Base-by-base conservation (phyloP, 2,888 invertebrate genomes). In the Drepanosiphum platanoidis region DNA sequence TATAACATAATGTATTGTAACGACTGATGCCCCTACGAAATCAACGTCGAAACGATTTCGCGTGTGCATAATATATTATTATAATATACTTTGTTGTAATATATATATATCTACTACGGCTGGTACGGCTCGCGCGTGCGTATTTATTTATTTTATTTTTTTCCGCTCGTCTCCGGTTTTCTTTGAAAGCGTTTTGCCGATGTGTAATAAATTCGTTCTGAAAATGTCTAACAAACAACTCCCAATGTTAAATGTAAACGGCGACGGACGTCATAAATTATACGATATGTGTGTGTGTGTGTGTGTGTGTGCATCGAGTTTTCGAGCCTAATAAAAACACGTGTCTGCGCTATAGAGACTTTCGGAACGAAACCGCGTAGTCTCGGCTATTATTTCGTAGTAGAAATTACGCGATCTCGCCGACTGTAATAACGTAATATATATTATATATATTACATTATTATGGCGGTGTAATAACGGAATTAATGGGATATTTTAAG, bases 401-500 rank as follows among this genome's bases (percentile, higher is more conserved):
- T 39, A n/a, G n/a, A n/a, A n/a, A 39, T 39, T 39, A 39, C 9
- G 9, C 9, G 4, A 39, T 39, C 22, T 42, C 18, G 18, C n/a
- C n/a, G n/a, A n/a, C n/a, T n/a, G n/a, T n/a, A n/a, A n/a, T n/a
- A n/a, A n/a, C n/a, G n/a, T n/a, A n/a, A n/a, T n/a, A n/a, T n/a
- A n/a, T 52, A 52, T 52, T 22, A 52, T 3, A 52, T 18, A 22
- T 46, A 9, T 15, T 46, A 3, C 13, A 18, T 2, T 3, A 18
- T n/a, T 46, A 18, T 18, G 46, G 18, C 18, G 15, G 46, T 15
- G 18, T 46, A 46, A 61, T 7, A 27, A 9, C 4, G 8, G n/a
- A 80, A 79, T 68, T 68, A 34, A 80, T 68, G 34, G 52, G 79
- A 52, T 52, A 8, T 80, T 68, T 34, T 52, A 46, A 68, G 66